phyloP scores from a whole-genome alignment of 2,888 invertebrate genomes.

The Palloptera scutellata region DNA sequence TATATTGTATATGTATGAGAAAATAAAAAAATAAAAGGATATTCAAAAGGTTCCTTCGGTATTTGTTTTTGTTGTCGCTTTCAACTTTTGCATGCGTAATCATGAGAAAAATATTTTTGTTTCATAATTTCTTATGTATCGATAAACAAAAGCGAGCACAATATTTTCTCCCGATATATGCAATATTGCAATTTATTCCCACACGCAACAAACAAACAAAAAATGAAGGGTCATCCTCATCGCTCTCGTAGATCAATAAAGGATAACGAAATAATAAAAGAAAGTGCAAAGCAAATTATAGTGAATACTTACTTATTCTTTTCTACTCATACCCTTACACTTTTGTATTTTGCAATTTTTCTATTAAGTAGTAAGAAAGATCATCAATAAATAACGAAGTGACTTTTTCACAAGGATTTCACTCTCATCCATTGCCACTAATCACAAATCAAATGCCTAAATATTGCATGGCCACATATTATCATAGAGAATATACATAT shows the following conservation, averaged over 20 bases:
- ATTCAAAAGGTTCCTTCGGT: slow-evolving; percentile 6
- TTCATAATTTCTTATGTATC: not conserved
- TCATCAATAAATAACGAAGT: slow-evolving; percentile 3
- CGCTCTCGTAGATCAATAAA: not conserved
- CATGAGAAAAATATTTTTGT: slow-evolving; percentile 19
- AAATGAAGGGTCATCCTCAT: slow-evolving; percentile 19
- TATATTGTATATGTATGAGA: too few species aligned
- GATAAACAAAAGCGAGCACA: not conserved
- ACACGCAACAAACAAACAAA: slow-evolving; percentile 17
- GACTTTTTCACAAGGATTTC: not conserved
- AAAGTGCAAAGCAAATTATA: too few species aligned
- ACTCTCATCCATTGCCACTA: too few species aligned
- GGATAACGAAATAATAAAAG: too few species aligned
- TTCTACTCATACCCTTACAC: not conserved
- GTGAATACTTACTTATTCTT: not conserved
- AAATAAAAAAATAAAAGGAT: slow-evolving; percentile 31
- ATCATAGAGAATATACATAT: too few species aligned
- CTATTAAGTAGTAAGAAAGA: too few species aligned
- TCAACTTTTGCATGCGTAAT: slow-evolving; percentile 25
- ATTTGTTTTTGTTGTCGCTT: not conserved
- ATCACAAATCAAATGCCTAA: too few species aligned
- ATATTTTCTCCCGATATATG: too few species aligned
- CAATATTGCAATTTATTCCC: too few species aligned
- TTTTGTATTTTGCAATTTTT: too few species aligned
- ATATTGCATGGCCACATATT: not conserved